phyloP scores from a whole-genome alignment of 2,113 vertebrate species.

The Lepisosteus oculatus region DNA sequence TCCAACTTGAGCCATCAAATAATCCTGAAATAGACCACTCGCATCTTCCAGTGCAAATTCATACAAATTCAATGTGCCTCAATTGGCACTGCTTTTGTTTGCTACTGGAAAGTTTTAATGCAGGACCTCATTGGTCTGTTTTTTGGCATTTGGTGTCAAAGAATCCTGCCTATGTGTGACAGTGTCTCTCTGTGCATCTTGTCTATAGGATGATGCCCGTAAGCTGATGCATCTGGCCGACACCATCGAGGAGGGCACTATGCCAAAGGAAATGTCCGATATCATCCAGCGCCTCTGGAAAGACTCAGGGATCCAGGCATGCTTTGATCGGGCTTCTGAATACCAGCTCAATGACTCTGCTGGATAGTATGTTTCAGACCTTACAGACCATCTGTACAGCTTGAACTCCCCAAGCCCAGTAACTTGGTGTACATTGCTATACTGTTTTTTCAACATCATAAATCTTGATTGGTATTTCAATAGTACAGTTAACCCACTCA shows the following conservation, averaged over 20 bases:
- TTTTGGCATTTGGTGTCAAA: neutral
- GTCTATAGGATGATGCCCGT: conserved; percentile 82
- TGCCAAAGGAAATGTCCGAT: conserved; percentile 93
- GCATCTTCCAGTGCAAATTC: neutral
- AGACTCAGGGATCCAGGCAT: conserved; percentile 87
- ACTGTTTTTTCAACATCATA: too few relatives aligned
- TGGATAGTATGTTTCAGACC: conserved; percentile 76
- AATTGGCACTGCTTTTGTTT: neutral
- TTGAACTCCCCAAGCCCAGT: too few relatives aligned
- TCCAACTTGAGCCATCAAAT: too few relatives aligned
- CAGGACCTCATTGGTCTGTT: neutral
- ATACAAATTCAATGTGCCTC: neutral
- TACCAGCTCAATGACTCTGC: conserved; percentile 97
- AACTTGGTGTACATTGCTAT: too few relatives aligned
- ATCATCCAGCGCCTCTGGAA: conserved; percentile 93
- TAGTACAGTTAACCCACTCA: too few relatives aligned
- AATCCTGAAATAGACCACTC: too few relatives aligned
- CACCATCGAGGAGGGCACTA: conserved; percentile 91
- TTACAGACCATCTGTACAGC: too few relatives aligned
- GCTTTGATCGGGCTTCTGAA: conserved; percentile 90
- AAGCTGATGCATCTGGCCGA: conserved; percentile 92
- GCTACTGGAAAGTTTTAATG: neutral
- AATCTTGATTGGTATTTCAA: too few relatives aligned
- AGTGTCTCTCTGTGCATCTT: conserved; percentile 8
- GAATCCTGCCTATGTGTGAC: neutral